A percentile compares a stretch with the other conserved stretches of the same genome.
phyloP scores from a whole-genome alignment of 2,797 vertebrate genomes.

The Oreochromis mossambicus region DNA sequence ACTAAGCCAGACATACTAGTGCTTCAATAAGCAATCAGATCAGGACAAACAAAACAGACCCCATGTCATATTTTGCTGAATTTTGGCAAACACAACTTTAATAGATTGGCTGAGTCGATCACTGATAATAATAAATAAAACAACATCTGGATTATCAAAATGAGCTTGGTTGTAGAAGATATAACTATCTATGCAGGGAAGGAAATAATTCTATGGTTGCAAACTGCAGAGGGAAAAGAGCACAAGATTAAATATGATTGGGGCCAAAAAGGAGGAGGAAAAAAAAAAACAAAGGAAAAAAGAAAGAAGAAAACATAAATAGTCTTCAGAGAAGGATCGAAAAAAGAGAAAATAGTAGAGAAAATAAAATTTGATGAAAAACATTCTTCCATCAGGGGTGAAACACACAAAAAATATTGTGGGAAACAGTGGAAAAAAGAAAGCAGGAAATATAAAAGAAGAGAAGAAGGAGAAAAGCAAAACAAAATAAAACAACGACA shows the following conservation, averaged over 20 bases:
- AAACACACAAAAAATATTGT: background rate
- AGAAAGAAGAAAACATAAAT: background rate
- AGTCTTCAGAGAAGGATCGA: background rate
- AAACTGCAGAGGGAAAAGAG: background rate
- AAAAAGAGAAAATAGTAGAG: background rate
- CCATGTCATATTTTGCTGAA: background rate
- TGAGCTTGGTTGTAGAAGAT: background rate
- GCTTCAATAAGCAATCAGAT: slow-evolving; percentile 26
- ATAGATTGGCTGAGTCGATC: background rate
- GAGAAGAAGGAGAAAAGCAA: background rate
- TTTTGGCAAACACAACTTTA: background rate
- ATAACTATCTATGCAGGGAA: background rate
- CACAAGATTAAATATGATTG: background rate
- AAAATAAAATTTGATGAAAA: background rate
- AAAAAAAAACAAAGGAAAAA: background rate
- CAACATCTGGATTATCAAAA: background rate
- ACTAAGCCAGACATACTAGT: background rate
- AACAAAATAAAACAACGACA: background rate
- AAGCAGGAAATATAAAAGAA: background rate
- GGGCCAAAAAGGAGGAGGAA: background rate
- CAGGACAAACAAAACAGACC: background rate
- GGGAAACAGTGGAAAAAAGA: background rate
- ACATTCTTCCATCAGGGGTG: background rate
- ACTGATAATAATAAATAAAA: background rate
- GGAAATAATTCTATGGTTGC: background rate